phyloP scores from a whole-genome alignment of 2,113 vertebrate genomes.

The Barnardius zonarius region DNA sequence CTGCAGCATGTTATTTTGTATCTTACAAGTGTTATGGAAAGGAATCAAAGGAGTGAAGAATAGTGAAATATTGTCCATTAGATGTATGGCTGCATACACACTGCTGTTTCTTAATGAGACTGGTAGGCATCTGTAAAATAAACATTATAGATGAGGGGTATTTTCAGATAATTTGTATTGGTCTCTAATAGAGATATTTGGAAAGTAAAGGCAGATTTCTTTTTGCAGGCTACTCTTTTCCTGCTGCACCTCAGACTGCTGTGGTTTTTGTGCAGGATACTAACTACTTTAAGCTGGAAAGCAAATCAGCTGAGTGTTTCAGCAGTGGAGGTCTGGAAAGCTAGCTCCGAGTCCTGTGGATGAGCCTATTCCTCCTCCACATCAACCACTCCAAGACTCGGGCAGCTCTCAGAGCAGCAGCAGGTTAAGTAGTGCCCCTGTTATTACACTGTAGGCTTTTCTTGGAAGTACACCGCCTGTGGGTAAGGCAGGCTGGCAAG shows the following conservation, averaged over 20 bases:
- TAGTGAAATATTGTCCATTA: background rate
- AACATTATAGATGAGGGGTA: background rate
- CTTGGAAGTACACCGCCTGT: constrained; percentile 36
- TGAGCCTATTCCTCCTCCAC: background rate
- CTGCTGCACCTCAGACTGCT: background rate
- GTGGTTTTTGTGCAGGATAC: background rate
- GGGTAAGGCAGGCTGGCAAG: constrained; percentile 53
- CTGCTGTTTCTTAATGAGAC: background rate
- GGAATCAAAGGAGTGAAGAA: background rate
- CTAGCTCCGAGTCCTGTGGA: background rate
- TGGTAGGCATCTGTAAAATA: background rate
- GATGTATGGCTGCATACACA: too few relatives aligned
- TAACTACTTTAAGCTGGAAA: background rate
- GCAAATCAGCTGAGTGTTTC: background rate
- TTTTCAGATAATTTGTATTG: background rate
- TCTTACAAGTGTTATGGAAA: background rate
- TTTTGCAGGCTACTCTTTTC: background rate
- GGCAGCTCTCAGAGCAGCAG: background rate
- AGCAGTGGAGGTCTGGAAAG: background rate
- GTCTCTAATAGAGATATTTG: background rate
- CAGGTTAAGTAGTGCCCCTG: constrained; percentile 14
- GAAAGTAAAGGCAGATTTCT: background rate
- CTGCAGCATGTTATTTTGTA: background rate
- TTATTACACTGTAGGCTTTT: constrained; percentile 34
- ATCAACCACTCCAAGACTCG: background rate